These are phyloP conservation scores for Gonioctena quinquepunctata DNA, from an alignment of 1,140 invertebrate species.

Conservation along the genomic window DNA sequence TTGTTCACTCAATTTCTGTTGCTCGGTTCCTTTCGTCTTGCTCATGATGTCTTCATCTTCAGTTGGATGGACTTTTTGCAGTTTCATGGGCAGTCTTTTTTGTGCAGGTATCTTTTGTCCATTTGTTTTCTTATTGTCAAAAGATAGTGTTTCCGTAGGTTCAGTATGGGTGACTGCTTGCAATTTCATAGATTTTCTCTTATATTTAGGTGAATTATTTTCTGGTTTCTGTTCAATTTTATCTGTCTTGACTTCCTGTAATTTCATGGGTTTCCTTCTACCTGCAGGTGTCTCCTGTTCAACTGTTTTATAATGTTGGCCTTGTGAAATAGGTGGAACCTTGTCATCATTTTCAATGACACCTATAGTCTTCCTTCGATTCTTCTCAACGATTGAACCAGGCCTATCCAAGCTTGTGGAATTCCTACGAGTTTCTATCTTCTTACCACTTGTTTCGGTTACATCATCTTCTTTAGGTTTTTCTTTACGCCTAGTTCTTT, in stretches of 20 bases:
- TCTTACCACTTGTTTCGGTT: not conserved
- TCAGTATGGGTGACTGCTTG: too few species aligned
- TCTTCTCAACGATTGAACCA: not conserved
- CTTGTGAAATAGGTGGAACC: not conserved
- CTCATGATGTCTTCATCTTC: too few species aligned
- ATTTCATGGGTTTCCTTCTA: not conserved
- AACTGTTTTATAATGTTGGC: not conserved
- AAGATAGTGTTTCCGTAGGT: too few species aligned
- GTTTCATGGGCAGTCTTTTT: too few species aligned
- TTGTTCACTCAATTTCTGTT: too few species aligned
- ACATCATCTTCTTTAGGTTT: slow-evolving; percentile 7
- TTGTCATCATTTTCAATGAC: not conserved
- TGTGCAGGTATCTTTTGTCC: too few species aligned
- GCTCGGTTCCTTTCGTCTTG: too few species aligned
- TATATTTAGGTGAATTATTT: not conserved
- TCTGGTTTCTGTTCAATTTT: not conserved
- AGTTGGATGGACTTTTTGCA: too few species aligned
- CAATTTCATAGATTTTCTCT: not conserved
- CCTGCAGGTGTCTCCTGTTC: not conserved
- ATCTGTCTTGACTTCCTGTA: not conserved
- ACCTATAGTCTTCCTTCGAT: slow-evolving; percentile 16
- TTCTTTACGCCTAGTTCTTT: slow-evolving; percentile 21
- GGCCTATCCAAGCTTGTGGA: not conserved
- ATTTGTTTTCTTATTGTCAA: too few species aligned
- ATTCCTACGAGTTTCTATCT: not conserved